These are phyloP conservation scores for Noctua fimbriata DNA, from an alignment of 2,888 invertebrate genomes.

Conservation along the genomic window DNA sequence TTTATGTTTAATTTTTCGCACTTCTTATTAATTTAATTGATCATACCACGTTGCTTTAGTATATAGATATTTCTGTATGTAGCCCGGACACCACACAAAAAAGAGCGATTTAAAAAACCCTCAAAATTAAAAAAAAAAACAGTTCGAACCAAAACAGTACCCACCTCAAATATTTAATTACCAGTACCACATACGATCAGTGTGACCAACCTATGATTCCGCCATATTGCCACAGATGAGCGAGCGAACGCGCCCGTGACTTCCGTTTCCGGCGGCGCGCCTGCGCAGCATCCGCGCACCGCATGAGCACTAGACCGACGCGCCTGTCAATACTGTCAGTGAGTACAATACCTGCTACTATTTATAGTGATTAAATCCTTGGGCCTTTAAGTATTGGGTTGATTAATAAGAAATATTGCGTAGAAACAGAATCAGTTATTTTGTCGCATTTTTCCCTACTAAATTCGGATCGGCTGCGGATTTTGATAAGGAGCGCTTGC, in stretches of 20 bases:
- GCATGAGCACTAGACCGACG: slow-evolving; percentile 81
- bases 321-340: slow-evolving; percentile 72
- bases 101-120: background rate
- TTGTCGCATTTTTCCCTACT: background rate
- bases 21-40: background rate
- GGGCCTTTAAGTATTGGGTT: slow-evolving; percentile 36
- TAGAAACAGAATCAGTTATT: background rate
- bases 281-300: slow-evolving; percentile 87
- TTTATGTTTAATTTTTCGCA: background rate
- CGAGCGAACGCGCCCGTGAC: slow-evolving; percentile 88
- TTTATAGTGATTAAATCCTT: slow-evolving; percentile 65
- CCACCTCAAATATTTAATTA: slow-evolving; percentile 55
- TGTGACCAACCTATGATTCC: slow-evolving; percentile 85
- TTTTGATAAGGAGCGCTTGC: background rate
- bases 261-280: slow-evolving; percentile 90
- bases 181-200: slow-evolving; percentile 63
- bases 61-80: background rate
- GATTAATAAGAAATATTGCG: slow-evolving; percentile 23
- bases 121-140: background rate
- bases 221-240: slow-evolving; percentile 88
- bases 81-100: background rate
- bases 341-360: slow-evolving; percentile 68
- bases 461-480: background rate
- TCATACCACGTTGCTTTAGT: background rate
- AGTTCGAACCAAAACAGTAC: slow-evolving; percentile 4